Evolutionary conservation across 2,888 invertebrate genomes (phyloP), one percentile per base, ranked within the genome.

Genomic region (Campopleginae sp.): DNA sequence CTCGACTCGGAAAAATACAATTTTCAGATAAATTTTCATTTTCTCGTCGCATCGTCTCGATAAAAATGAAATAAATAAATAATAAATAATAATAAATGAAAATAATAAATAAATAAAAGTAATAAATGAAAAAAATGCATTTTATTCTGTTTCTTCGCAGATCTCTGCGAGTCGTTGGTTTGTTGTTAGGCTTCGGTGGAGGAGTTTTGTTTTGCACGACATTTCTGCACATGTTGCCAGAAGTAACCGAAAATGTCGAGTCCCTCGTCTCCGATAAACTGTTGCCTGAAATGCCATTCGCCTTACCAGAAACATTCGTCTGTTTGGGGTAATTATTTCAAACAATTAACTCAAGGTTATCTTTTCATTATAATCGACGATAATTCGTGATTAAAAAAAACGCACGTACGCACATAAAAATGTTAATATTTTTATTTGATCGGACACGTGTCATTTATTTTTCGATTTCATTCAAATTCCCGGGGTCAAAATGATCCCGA

Each of bases 131-230:
- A 38, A 38, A 38, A 38, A 61, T 44, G 4, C 44, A 44, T 44
- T 42, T 7, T 8, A 7, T 23, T 23, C 10, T 17, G 23, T 75
- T 51, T 2, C 72, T 44, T 54, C 27, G 72, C 86, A 93, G 93
- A 81, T 92, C 93, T 0, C 89, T 84, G 65, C 91, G 88, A 17
- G 89, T 95, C 27, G 95, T 96, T 42, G 94, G 95, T 90, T 94
- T 96, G 23, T 93, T 97, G 33, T 94, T 98, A 31, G 96, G 97
- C n/a, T 96, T 97, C 87, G 98, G 97, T 19, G 98, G 97, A n/a
- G 98, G 98, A 12, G 97, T 98, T 0, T 94, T 98, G 23, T 94
- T 98, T 54, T 96, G 96, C 86, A 98, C 98, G 2, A 97, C 97
- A 5, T 97, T 98, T 91, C 93, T 97, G 87, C 98, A 98, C 90